Percentiles rank a stretch among this genome's conserved stretches.
These are phyloP conservation scores for Stomatorhinus ivindoensis DNA, from an alignment of 2,113 vertebrate species.

Conservation along the genomic window DNA sequence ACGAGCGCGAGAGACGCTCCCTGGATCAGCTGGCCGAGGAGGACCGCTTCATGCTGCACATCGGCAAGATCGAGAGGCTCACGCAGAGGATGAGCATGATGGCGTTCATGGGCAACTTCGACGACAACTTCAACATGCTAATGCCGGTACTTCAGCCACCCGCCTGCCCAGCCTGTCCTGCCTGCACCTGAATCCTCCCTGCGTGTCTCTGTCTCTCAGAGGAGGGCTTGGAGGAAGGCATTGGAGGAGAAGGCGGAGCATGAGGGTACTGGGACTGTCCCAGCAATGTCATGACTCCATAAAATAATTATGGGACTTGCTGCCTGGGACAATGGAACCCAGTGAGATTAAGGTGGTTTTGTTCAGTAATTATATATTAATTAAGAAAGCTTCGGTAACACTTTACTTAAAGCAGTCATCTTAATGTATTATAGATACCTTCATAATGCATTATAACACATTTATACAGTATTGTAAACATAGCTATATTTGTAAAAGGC, in stretches of 20 bases:
- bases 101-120: constrained; percentile 89
- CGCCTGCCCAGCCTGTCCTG: neutral
- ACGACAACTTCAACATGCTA: constrained; percentile 80
- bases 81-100: constrained; percentile 91
- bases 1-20: constrained; percentile 79
- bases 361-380: neutral
- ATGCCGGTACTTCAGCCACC: constrained; percentile 61
- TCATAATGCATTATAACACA: no score
- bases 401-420: no score
- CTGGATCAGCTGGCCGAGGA: constrained; percentile 83
- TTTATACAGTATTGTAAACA: no score
- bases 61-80: constrained; percentile 89
- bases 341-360: neutral
- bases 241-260: neutral
- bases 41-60: constrained; percentile 88
- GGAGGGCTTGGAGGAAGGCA: neutral
- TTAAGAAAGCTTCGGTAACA: neutral
- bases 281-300: neutral
- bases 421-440: no score
- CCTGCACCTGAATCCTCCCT: neutral
- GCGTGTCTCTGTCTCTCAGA: neutral
- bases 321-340: neutral
- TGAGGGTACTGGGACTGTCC: neutral
- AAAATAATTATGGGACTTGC: neutral
- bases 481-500: no score